Percentiles rank a stretch among this genome's conserved stretches.
These are phyloP conservation scores for Archilochus colubris DNA, from an alignment of 2,113 vertebrate species.

Conservation along the genomic window DNA sequence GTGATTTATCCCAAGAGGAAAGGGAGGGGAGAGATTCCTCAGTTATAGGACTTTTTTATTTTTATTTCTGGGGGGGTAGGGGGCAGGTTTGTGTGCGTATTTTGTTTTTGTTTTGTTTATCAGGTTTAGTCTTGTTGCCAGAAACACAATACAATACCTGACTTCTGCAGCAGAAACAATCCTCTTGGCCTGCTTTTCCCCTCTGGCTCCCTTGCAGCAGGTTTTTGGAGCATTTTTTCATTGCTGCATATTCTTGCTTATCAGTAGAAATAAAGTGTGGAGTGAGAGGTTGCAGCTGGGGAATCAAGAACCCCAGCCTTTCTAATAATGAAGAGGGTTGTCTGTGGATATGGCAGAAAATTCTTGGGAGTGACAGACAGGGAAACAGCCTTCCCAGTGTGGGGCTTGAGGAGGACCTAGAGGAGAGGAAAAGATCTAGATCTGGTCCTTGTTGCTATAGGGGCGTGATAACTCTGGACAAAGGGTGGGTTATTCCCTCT, in stretches of 20 bases:
- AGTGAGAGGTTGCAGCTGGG: background rate
- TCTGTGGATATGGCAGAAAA: background rate
- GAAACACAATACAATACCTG: background rate
- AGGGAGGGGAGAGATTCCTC: background rate
- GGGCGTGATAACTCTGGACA: background rate
- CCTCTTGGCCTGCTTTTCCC: background rate
- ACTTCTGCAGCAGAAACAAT: background rate
- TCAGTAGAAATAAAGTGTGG: background rate
- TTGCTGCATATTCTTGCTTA: background rate
- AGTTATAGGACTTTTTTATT: background rate
- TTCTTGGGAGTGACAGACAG: background rate
- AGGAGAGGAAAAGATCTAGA: background rate
- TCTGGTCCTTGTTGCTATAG: background rate
- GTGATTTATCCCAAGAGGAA: conserved; percentile 44
- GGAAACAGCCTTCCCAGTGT: background rate
- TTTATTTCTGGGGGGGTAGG: background rate
- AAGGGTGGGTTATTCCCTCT: background rate
- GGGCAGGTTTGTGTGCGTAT: no score
- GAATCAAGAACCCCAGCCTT: background rate
- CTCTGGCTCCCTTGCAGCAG: background rate
- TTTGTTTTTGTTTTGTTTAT: background rate
- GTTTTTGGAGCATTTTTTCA: background rate
- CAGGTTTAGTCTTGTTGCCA: conserved; percentile 9
- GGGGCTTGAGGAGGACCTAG: background rate
- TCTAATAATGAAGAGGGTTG: background rate